Evolutionary conservation across 2,113 vertebrate species (phyloP), one percentile per base, ranked within the genome.

Genomic region (Heloderma charlesbogerti): DNA sequence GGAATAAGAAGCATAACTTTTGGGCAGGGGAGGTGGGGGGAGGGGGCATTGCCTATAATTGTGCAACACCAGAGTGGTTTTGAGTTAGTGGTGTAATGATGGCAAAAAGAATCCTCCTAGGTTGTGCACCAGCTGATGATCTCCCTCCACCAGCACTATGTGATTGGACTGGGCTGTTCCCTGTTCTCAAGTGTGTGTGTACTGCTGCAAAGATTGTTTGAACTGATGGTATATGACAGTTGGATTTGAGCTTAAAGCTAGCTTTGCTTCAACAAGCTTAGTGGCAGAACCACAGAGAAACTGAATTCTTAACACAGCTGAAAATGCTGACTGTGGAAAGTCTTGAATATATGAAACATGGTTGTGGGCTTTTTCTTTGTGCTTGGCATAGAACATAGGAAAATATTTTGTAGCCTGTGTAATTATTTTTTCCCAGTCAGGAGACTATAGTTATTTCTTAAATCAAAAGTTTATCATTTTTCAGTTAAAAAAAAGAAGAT

Each of bases 401-500:
- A 90, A 91, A 79, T 48, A 93, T 91, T 92, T 90, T 22, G 54
- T 40, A 12, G 72, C 80, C 60, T 84, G 88, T 90, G 84, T 10
- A 80, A 7, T 15, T 45, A 22, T 92, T 90, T 81, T 66, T 60
- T 84, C n/a, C 45, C 89, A 85, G n/a, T 60, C 91, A 80, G 75
- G 67, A 84, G 71, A 66, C 34, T 89, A 2, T 43, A 3, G 81
- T 94, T 92, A 67, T 71, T 87, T 94, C 6, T 6, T 89, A 88
- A 88, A 91, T 94, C 43, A 54, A 90, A 89, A 88, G 77, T 90
- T 87, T 83, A 89, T 27, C 92, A 78, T 80, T 88, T 34, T 93
- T 40, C 71, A 60, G 43, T 74, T 45, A 92, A 88, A 94, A 84
- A 94, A 7, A 94, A 84, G 94, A 7, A 20, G 0, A 16, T 27